Evolutionary conservation across 2,113 vertebrate genomes (phyloP).

Genomic region (Albula goreensis): DNA sequence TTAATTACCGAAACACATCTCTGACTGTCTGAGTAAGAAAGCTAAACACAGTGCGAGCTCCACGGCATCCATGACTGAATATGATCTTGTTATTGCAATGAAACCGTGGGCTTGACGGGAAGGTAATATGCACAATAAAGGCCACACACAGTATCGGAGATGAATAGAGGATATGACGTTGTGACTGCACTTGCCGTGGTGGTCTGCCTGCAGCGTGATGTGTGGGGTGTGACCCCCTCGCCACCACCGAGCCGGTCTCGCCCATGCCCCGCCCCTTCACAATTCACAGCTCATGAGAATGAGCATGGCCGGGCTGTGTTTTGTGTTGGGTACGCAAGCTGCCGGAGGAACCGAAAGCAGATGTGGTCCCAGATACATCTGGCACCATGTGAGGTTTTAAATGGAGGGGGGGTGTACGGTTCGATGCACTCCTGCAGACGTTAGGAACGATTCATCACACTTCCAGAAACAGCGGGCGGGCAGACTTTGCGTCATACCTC

Average conservation of each 20-base stretch:
- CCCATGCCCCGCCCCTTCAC: background rate
- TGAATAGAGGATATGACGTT: background rate
- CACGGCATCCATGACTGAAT: constrained; percentile 22
- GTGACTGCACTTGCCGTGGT: background rate
- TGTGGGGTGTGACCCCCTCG: background rate
- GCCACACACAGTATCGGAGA: background rate
- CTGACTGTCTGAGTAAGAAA: constrained; percentile 16
- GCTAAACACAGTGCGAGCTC: background rate
- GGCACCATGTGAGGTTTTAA: constrained; percentile 27
- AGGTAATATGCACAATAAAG: background rate
- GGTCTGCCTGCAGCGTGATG: constrained; percentile 5
- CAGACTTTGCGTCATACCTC: background rate
- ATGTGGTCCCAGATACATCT: constrained; percentile 33
- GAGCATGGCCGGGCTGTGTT: background rate
- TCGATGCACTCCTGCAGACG: constrained; percentile 14
- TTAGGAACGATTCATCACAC: background rate
- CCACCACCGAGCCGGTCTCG: background rate
- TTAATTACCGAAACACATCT: constrained; percentile 44
- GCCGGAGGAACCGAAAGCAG: constrained; percentile 28
- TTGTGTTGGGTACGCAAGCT: background rate
- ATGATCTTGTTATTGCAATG: constrained; percentile 32
- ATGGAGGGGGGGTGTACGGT: constrained; percentile 9
- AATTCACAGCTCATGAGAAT: constrained; percentile 17
- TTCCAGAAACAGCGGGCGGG: background rate
- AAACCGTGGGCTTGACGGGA: background rate